Conservation (phyloP, 2,113 vertebrate genomes). For the Amia ocellicauda region DNA sequence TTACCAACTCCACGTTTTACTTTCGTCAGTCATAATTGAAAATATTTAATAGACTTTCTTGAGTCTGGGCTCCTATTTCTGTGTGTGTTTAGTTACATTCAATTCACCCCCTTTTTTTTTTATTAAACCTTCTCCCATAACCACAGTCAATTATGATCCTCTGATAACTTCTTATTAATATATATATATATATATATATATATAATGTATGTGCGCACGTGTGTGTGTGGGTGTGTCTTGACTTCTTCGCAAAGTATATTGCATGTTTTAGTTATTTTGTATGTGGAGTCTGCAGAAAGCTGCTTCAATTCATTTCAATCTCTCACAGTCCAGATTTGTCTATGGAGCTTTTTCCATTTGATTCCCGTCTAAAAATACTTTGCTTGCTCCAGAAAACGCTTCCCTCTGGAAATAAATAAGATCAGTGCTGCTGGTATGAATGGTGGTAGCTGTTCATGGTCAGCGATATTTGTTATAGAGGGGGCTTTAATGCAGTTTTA, state of each 20-base stretch:
- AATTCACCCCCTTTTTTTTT: not conserved
- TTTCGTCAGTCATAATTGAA: too few relatives aligned
- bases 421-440: not conserved
- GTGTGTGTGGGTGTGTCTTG: slow-evolving; percentile 1
- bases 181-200: too few relatives aligned
- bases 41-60: too few relatives aligned
- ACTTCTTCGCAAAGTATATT: not conserved
- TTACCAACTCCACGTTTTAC: too few relatives aligned
- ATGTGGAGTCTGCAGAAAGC: not conserved
- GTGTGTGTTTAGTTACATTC: not conserved
- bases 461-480: not conserved
- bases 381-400: not conserved
- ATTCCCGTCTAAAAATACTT: not conserved
- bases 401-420: slow-evolving; percentile 1
- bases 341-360: not conserved
- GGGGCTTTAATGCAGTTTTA: not conserved
- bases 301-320: not conserved
- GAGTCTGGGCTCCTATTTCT: too few relatives aligned
- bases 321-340: not conserved
- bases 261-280: too few relatives aligned
- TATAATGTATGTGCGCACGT: too few relatives aligned
- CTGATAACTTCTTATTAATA: too few relatives aligned
- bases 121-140: too few relatives aligned
- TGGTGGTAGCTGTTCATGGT: not conserved
- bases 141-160: too few relatives aligned